phyloP scores from a whole-genome alignment of 2,113 vertebrate species.

The Ardeotis arabs region DNA sequence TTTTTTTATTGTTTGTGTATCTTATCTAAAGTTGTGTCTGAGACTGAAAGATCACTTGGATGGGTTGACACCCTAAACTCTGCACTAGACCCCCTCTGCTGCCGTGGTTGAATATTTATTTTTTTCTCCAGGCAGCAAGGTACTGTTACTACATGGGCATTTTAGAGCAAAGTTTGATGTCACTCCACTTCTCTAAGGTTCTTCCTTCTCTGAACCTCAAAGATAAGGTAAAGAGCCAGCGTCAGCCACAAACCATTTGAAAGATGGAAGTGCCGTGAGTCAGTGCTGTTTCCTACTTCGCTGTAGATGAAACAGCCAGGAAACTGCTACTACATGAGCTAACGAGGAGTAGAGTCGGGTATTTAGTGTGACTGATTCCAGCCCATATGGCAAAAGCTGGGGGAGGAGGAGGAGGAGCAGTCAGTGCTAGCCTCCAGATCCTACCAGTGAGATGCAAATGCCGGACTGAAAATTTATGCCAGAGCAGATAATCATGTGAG shows the following conservation, averaged over 20 bases:
- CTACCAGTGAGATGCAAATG: neutral
- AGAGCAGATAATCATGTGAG: slow-evolving; percentile 24
- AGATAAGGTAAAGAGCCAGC: neutral
- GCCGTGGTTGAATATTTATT: neutral
- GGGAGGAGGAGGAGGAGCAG: slow-evolving; percentile 7
- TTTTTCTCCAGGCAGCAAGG: neutral
- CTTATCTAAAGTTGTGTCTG: neutral
- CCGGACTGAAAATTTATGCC: slow-evolving; percentile 4
- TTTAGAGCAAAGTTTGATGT: neutral
- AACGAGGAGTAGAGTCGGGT: neutral
- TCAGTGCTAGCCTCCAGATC: neutral
- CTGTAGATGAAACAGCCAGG: neutral
- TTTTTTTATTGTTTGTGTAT: neutral
- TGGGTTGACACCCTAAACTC: neutral
- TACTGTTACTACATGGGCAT: neutral
- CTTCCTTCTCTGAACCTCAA: neutral
- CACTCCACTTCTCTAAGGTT: neutral
- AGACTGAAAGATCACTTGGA: neutral
- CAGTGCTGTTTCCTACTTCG: neutral
- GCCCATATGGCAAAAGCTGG: neutral
- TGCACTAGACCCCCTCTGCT: neutral
- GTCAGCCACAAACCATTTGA: neutral
- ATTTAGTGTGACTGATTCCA: slow-evolving; percentile 14
- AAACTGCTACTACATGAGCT: neutral
- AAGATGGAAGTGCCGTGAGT: neutral